Evolutionary conservation across 2,113 vertebrate genomes (phyloP).

Genomic region (Glareola pratincola): DNA sequence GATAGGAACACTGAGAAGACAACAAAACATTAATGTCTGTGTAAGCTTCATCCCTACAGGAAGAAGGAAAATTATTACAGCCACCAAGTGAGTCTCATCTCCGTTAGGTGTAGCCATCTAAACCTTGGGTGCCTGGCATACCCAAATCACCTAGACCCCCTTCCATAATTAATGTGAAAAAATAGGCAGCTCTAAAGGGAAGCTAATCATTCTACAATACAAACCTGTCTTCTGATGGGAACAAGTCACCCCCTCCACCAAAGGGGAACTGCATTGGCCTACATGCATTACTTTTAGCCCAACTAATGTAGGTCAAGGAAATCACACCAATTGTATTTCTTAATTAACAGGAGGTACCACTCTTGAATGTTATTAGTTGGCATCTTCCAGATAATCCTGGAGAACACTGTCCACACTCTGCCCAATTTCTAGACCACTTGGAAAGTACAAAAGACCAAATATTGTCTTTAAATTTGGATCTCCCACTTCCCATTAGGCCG

Average conservation of each 20-base stretch:
- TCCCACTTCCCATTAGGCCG: background rate
- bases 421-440: background rate
- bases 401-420: background rate
- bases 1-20: background rate
- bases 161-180: background rate
- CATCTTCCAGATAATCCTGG: background rate
- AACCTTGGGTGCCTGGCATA: background rate
- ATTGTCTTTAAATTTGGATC: background rate
- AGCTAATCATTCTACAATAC: accelerated
- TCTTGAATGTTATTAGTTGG: background rate
- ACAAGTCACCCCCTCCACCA: accelerated
- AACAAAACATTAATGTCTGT: background rate
- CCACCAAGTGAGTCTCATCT: background rate
- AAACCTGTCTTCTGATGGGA: background rate
- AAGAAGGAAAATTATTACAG: background rate
- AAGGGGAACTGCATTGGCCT: background rate
- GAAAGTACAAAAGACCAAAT: background rate
- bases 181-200: background rate
- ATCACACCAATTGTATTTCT: background rate
- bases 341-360: background rate
- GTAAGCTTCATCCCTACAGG: background rate
- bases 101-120: background rate
- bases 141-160: accelerated
- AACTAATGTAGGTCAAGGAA: background rate
- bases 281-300: background rate